These are phyloP conservation scores for Pteropus alecto DNA, from an alignment of 2,113 vertebrate genomes.

Conservation along the genomic window DNA sequence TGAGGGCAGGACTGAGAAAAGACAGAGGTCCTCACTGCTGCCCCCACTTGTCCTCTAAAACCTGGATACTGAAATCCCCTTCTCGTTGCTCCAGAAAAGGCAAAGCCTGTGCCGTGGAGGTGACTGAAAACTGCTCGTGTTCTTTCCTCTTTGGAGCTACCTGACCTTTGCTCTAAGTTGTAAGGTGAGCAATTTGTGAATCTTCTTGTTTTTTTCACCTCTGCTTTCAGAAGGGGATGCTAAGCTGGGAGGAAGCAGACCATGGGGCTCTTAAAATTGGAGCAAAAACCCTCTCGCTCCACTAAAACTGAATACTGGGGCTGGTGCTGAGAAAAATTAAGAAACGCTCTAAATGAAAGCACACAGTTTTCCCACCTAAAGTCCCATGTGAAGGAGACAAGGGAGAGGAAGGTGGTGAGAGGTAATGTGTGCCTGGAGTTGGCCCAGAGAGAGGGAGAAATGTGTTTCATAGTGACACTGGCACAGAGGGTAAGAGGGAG, in stretches of 20 bases:
- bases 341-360: neutral
- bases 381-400: neutral
- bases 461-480: neutral
- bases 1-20: neutral
- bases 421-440: neutral
- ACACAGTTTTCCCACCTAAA: neutral
- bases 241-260: neutral
- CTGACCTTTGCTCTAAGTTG: neutral
- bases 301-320: neutral
- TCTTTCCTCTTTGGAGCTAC: neutral
- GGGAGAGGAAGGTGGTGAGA: neutral
- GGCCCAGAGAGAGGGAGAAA: neutral
- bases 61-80: neutral
- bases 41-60: neutral
- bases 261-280: rapidly evolving
- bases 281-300: neutral
- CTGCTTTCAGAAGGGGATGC: neutral
- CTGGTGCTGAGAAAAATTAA: neutral
- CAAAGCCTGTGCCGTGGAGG: neutral
- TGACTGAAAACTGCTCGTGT: neutral
- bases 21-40: neutral
- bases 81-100: neutral
- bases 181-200: neutral
- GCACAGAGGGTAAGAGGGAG: no score
- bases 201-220: neutral